Evolutionary conservation across 2,888 invertebrate genomes (phyloP), one percentile per base, ranked within the genome.

Genomic region (Torymus auratus): DNA sequence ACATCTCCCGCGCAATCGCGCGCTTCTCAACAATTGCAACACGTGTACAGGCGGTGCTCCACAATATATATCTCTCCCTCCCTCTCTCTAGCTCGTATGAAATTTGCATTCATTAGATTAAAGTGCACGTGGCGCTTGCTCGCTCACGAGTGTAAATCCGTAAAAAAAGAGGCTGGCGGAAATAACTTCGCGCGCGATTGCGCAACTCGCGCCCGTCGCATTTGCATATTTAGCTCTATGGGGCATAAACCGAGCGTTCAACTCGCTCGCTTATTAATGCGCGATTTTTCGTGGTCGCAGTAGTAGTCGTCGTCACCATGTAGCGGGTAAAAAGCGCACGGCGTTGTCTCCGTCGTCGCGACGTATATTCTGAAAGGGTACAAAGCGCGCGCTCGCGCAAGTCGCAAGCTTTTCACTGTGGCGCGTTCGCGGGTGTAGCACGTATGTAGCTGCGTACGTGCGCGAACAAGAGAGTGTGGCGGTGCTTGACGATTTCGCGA

Each of bases 41-140:
- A 71, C 67, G 67, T 60, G 65, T 50, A 55, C 50, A 13, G n/a
- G 20, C 20, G 28, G 52, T 1, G 13, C 3, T n/a, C n/a, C 41
- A 14, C 53, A 14, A n/a, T 14, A 41, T 68, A 68, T 61, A 68
- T 61, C 65, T 65, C 20, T 20, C 20, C 20, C 20, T 20, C 20
- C 20, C 20, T 20, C 20, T 20, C 20, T 2, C 20, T 20, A 20
- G 56, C 61, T n/a, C n/a, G 20, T 73, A 68, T 68, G 62, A 73
- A 70, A 74, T 80, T 80, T 74, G 70, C 64, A 80, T 80, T 79
- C 64, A 70, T 74, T 74, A 74, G 79, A 80, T 64, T 74, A 80
- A 74, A 74, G 74, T 80, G 70, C n/a, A 13, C 62, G 11, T 2
- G 61, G 23, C 65, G 58, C 20, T 20, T 20, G 20, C 20, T 20